These are phyloP conservation scores for Cichladusa arquata DNA, from an alignment of 2,113 vertebrate genomes.

Conservation along the genomic window DNA sequence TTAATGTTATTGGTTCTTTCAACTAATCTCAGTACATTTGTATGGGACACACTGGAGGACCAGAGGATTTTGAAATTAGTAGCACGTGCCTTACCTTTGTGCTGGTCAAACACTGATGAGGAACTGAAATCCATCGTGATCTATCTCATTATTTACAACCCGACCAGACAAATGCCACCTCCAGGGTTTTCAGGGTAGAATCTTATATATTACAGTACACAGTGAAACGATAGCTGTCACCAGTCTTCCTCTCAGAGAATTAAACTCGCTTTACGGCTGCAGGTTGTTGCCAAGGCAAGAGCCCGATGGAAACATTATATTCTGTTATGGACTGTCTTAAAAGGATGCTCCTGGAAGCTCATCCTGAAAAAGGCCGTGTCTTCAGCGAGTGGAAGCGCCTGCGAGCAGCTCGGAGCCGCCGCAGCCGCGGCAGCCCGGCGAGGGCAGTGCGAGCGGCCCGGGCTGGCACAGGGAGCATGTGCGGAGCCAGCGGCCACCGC, in stretches of 20 bases:
- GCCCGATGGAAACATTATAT: background rate
- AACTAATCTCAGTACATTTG: background rate
- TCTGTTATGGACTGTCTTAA: background rate
- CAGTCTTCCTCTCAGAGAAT: conserved; percentile 9
- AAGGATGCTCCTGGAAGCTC: background rate
- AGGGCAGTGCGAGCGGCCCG: conserved; percentile 55
- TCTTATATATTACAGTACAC: background rate
- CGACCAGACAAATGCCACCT: conserved; percentile 32
- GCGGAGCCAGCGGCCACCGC: conserved; percentile 6
- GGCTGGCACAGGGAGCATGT: conserved; percentile 77
- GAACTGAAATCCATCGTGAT: conserved; percentile 85
- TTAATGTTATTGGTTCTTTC: background rate
- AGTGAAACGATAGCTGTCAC: background rate
- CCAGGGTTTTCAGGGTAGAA: conserved; percentile 28
- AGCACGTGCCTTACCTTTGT: conserved; percentile 79
- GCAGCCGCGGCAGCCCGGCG: conserved; percentile 26
- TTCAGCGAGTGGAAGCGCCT: background rate
- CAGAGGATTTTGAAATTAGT: background rate
- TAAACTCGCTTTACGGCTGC: conserved; percentile 29
- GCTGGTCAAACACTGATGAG: conserved; percentile 84
- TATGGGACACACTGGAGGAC: background rate
- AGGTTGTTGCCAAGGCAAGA: conserved; percentile 42
- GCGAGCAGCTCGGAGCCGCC: background rate
- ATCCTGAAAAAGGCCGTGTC: background rate
- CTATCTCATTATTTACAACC: conserved; percentile 52